These are phyloP conservation scores for Coenonympha glycerion DNA, from an alignment of 2,888 invertebrate species.

Conservation along the genomic window DNA sequence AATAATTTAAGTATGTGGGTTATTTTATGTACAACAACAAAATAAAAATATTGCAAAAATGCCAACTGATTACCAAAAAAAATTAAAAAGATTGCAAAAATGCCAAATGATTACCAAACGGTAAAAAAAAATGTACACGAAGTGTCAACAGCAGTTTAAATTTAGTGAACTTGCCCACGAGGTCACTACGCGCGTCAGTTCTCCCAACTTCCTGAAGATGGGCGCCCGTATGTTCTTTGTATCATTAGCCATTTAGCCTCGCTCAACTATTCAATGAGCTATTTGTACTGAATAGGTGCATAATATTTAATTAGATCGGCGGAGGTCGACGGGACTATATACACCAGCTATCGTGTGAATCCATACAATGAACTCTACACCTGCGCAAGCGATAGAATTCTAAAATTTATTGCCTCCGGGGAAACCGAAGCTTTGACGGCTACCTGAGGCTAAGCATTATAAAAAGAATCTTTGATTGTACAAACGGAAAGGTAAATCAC, in stretches of 20 bases:
- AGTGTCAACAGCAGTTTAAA: slow-evolving; percentile 47
- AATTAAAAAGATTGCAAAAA: too few relatives aligned
- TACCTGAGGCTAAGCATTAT: slow-evolving; percentile 23
- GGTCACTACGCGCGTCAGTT: slow-evolving; percentile 48
- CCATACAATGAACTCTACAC: slow-evolving; percentile 37
- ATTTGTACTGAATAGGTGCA: slow-evolving; percentile 38
- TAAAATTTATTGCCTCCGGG: slow-evolving; percentile 22
- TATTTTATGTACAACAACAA: too few relatives aligned
- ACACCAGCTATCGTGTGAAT: slow-evolving; percentile 42
- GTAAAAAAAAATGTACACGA: not conserved
- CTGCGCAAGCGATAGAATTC: slow-evolving; percentile 32
- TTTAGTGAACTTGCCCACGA: slow-evolving; percentile 57
- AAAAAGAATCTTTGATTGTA: not conserved
- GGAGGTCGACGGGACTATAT: slow-evolving; percentile 24
- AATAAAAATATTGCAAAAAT: too few relatives aligned
- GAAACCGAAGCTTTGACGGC: slow-evolving; percentile 13
- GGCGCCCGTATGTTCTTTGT: slow-evolving; percentile 43
- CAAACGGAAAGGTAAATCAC: not conserved
- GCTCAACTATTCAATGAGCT: slow-evolving; percentile 50
- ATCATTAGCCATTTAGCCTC: slow-evolving; percentile 55
- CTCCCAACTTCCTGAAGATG: slow-evolving; percentile 53
- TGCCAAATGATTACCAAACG: not conserved
- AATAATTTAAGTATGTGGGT: too few relatives aligned
- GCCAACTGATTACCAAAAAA: not conserved
- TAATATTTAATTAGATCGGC: slow-evolving; percentile 33